A percentile compares a stretch with the other conserved stretches of the same genome.
Conservation (phyloP, 2,113 vertebrate species). For the Alaudala cheleensis region DNA sequence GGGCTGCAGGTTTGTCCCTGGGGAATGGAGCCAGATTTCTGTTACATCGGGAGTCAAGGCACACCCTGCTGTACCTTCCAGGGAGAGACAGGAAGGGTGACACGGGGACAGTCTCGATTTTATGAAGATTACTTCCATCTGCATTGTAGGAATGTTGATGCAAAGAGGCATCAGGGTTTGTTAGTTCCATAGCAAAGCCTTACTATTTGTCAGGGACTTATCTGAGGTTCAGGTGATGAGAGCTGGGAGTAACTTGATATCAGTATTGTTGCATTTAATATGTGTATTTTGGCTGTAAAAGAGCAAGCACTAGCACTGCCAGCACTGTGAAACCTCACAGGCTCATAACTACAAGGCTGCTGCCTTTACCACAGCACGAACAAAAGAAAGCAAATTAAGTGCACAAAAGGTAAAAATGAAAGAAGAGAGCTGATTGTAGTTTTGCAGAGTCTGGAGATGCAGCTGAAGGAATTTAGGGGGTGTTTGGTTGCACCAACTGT, state of each 20-base stretch:
- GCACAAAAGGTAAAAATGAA: constrained; percentile 62
- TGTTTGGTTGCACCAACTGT: constrained; percentile 42
- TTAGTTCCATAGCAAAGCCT: neutral
- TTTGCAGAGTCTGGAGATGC: constrained; percentile 38
- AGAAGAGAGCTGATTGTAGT: constrained; percentile 59
- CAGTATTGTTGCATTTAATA: neutral
- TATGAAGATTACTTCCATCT: neutral
- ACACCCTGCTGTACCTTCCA: neutral
- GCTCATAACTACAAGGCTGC: neutral
- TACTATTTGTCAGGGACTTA: neutral
- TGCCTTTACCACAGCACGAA: neutral
- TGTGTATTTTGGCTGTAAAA: neutral
- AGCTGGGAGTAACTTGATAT: neutral
- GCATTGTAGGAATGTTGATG: neutral
- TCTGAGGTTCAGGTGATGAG: neutral
- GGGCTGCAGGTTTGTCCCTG: neutral
- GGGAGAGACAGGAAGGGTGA: neutral
- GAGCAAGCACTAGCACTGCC: neutral
- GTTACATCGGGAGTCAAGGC: neutral
- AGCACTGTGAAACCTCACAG: neutral
- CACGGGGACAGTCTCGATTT: neutral
- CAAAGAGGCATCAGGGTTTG: neutral
- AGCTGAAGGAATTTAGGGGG: constrained; percentile 62
- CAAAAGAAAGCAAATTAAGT: constrained; percentile 26
- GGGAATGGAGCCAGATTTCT: neutral